Base-by-base conservation (phyloP, 1,140 invertebrate species). In the Caerostris extrusa region DNA sequence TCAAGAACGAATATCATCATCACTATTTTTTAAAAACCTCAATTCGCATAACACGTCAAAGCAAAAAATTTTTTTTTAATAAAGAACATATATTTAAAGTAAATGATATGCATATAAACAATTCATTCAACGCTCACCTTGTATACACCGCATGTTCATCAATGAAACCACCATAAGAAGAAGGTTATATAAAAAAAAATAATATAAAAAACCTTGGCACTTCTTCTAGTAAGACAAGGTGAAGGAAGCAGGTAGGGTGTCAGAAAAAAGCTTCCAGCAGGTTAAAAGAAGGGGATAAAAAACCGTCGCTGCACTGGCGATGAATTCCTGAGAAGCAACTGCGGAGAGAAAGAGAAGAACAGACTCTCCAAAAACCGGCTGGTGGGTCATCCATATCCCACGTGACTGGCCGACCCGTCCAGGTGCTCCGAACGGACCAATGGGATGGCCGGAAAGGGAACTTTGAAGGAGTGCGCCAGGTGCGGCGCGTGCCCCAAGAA, bases 371-470 rank as follows among this genome's bases (percentile, higher is more conserved):
- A 85, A 77, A 88, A 88, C 86, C 86, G 58, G 90, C 71, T 82
- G 77, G 56, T 53, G 77, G 90, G 71, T 81, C 77, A 82, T 50
- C 71, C 60, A 53, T 57, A 61, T 19, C 53, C 67, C 90, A 91
- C 90, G 90, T 91, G 90, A 91, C 90, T 69, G 90, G 90, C 19
- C 90, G 90, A 91, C 90, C 90, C 67, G 90, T 56, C 90, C 90
- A 91, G 90, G 90, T 91, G 90, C 77, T 53, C 3, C 19, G 8
- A 10, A 34, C 57, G n/a, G 90, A 82, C 71, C 96, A 98, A 99
- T 96, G 98, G 98, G 91, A 98, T 99, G 87, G 98, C 98, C 91
- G 98, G 98, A 3, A 98, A 98, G 97, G 34, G 99, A 99, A 34
- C 34, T 97, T 8, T 99, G 99, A 96, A 98, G 99, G 96, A 98